Evolutionary conservation across 2,888 invertebrate genomes (phyloP), one percentile per base, ranked within the genome.

Genomic region (Subacronicta megacephala): DNA sequence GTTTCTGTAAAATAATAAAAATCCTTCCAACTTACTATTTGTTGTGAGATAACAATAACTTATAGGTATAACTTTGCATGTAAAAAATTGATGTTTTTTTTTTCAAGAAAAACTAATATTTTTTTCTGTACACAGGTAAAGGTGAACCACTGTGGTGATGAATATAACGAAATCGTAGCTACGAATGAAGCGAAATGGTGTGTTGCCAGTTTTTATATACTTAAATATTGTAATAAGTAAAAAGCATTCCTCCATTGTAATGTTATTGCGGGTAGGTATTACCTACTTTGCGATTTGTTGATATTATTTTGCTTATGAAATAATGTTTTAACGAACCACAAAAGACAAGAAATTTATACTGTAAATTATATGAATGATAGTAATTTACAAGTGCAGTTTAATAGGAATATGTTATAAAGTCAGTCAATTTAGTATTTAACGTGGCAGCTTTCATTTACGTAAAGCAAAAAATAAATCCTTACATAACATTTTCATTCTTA

Each of bases 11-110:
- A 26, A 29, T 59, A 69, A 61, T 62, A 61, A 54, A 45, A 62
- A 40, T 58, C 64, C 68, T 81, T 68, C 51, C 67, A 78, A 84
- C 88, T 91, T 90, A 90, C 75, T 92, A 94, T 94, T 94, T 94
- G 94, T 94, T 94, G 94, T 94, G 94, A 94, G 94, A 94, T 91
- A 90, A 90, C 86, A 84, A 72, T 79, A 75, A 69, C 68, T 76
- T 52, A 53, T 78, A 83, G 76, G 82, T 65, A 58, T 72, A 56
- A 70, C 38, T 53, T 42, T 68, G 66, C 69, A 72, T 74, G 68
- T 55, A 20, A 61, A 55, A 51, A 53, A 42, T 12, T n/a, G 0
- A 23, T 12, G 16, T 31, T 5, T 46, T 38, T 36, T 16, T 10
- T 38, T n/a, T n/a, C n/a, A n/a, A 9, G 41, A 51, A 56, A 36